These are phyloP conservation scores for Marasmarcha lunaedactyla DNA, from an alignment of 2,888 invertebrate species.

Conservation along the genomic window DNA sequence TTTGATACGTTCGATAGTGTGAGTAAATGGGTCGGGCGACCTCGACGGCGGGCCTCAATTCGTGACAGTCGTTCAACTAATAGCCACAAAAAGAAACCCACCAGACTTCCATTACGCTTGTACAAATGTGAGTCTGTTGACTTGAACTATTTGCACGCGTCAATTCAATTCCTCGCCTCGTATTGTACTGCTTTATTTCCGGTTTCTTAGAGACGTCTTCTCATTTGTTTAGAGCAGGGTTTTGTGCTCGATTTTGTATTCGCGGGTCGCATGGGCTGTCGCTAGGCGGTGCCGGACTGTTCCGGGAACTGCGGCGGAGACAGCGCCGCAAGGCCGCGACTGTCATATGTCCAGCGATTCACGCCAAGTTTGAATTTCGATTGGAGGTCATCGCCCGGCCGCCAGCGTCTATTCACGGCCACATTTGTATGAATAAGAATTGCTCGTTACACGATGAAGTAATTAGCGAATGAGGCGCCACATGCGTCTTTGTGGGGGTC, in stretches of 20 bases:
- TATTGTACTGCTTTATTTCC: conserved; percentile 24
- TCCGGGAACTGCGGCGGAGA: background rate
- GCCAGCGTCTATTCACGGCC: background rate
- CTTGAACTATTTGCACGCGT: conserved; percentile 49
- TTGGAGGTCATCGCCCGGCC: background rate
- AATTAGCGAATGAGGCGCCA: conserved; percentile 59
- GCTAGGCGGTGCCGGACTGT: background rate
- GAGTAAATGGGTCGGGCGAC: background rate
- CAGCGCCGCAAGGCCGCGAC: too few species aligned
- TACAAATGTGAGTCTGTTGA: conserved; percentile 42
- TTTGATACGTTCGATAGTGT: background rate
- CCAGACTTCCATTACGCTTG: conserved; percentile 43
- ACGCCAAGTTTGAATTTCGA: background rate
- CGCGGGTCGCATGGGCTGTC: background rate
- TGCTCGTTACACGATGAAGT: conserved; percentile 38
- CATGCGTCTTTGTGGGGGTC: conserved; percentile 54
- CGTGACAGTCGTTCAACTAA: conserved; percentile 60
- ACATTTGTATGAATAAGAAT: background rate
- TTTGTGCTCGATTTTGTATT: background rate
- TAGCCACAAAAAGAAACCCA: conserved; percentile 52
- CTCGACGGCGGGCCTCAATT: conserved; percentile 33
- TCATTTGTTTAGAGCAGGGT: background rate
- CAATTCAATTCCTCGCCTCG: conserved; percentile 22
- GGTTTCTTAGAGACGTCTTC: conserved; percentile 21
- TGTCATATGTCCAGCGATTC: too few species aligned